A percentile compares a stretch with the other conserved stretches of the same genome.
These are phyloP conservation scores for Holacanthus passer DNA, from an alignment of 2,113 vertebrate genomes.

Conservation along the genomic window DNA sequence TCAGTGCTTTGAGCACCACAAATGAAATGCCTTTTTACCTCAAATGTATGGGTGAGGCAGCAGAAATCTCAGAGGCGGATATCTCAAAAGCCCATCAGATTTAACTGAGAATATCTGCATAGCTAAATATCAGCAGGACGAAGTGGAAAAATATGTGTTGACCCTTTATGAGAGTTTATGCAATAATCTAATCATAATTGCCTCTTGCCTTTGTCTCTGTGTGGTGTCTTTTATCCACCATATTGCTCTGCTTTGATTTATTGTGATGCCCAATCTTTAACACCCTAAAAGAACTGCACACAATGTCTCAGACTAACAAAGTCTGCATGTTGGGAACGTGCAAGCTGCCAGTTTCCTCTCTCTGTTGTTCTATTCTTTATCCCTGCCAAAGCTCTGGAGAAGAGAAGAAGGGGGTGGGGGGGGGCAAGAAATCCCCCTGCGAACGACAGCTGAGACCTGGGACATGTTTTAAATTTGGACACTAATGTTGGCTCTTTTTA, in stretches of 20 bases:
- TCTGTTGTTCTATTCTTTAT: constrained; percentile 58
- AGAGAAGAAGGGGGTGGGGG: neutral
- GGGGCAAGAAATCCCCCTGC: constrained; percentile 52
- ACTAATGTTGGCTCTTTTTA: constrained; percentile 68
- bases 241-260: constrained; percentile 8
- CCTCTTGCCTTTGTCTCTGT: constrained; percentile 16
- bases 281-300: constrained; percentile 25
- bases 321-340: constrained; percentile 55
- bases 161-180: neutral
- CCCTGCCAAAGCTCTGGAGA: constrained; percentile 63
- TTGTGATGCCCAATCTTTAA: constrained; percentile 24
- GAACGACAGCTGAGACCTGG: constrained; percentile 74
- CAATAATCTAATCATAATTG: constrained; percentile 7
- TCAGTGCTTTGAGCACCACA: constrained; percentile 1
- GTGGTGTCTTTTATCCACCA: neutral
- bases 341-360: constrained; percentile 50
- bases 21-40: constrained; percentile 26
- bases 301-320: constrained; percentile 58
- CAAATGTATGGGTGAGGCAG: neutral
- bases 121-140: neutral
- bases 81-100: neutral
- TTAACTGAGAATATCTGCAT: constrained; percentile 27
- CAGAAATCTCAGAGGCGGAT: neutral
- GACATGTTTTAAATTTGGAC: constrained; percentile 81
- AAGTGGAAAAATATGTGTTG: neutral